Evolutionary conservation across 1,140 invertebrate species (phyloP).

Genomic region (Aradophagus sp.): DNA sequence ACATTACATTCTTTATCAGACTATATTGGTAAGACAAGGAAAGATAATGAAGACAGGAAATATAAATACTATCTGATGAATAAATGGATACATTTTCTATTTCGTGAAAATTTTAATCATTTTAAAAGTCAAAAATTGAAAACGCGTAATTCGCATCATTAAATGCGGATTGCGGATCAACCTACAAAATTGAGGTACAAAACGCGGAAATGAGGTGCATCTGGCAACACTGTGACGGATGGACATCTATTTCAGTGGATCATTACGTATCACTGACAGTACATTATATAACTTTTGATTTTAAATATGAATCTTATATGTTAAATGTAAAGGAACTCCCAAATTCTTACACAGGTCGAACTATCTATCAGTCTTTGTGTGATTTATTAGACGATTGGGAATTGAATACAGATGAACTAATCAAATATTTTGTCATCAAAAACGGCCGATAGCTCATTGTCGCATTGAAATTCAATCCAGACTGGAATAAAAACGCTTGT

Average conservation of each 20-base stretch:
- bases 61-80: too few relatives aligned
- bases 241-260: neutral
- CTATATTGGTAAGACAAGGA: too few relatives aligned
- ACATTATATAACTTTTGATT: neutral
- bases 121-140: too few relatives aligned
- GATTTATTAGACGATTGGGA: slow-evolving; percentile 1
- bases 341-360: neutral
- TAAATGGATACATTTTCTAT: too few relatives aligned
- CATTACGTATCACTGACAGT: slow-evolving; percentile 1
- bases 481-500: neutral
- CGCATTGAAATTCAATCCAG: neutral
- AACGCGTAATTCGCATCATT: too few relatives aligned
- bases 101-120: too few relatives aligned
- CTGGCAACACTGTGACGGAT: slow-evolving; percentile 1
- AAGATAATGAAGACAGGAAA: too few relatives aligned
- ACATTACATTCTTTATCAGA: too few relatives aligned
- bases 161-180: too few relatives aligned
- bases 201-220: too few relatives aligned
- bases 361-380: neutral
- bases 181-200: too few relatives aligned
- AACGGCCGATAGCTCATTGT: neutral
- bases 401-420: neutral
- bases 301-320: neutral
- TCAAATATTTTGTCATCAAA: slow-evolving; percentile 1
- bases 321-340: neutral